Percentiles rank a stretch among this genome's conserved stretches.
phyloP scores from a whole-genome alignment of 2,888 invertebrate species.

The Liodrosophila aerea region DNA sequence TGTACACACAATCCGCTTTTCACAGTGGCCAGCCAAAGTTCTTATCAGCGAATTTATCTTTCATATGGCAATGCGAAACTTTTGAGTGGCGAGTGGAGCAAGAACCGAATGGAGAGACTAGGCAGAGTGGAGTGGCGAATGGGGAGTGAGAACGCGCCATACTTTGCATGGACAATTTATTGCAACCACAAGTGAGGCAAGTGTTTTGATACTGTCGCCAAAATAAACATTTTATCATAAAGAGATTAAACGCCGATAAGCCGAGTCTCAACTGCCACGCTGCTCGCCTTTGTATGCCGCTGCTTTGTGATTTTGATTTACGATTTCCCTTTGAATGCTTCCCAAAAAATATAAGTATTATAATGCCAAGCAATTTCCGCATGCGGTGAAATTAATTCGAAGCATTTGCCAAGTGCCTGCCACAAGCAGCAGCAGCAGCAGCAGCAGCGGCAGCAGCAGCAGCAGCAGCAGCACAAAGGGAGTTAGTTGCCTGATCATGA shows the following conservation, averaged over 20 bases:
- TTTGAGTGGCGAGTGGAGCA: constrained; percentile 36
- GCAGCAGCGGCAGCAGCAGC: too few species aligned
- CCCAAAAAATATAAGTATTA: constrained; percentile 20
- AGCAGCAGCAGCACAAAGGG: constrained; percentile 15
- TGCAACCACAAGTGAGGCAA: constrained; percentile 53
- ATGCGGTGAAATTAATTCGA: constrained; percentile 73
- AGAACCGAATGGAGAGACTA: constrained; percentile 9
- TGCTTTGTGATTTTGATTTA: constrained; percentile 56
- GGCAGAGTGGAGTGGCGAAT: constrained; percentile 4
- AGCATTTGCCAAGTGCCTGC: constrained; percentile 51
- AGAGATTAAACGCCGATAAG: constrained; percentile 74
- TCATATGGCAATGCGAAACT: constrained; percentile 68
- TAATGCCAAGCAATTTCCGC: constrained; percentile 59
- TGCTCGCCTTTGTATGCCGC: neutral
- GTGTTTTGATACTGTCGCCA: constrained; percentile 61
- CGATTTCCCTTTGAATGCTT: constrained; percentile 44
- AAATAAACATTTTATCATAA: constrained; percentile 78
- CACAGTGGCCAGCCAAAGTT: constrained; percentile 58
- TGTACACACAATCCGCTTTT: constrained; percentile 71
- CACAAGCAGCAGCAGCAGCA: constrained; percentile 19
- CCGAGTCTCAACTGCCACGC: constrained; percentile 23
- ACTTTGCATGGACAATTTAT: constrained; percentile 65
- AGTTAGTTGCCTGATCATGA: constrained; percentile 9
- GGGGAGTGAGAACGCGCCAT: constrained; percentile 27
- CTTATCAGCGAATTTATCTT: constrained; percentile 76